Percentiles rank a stretch among this genome's conserved stretches.
Evolutionary conservation across 1,140 invertebrate species (phyloP).

Genomic region (Drosophila novamexicana): DNA sequence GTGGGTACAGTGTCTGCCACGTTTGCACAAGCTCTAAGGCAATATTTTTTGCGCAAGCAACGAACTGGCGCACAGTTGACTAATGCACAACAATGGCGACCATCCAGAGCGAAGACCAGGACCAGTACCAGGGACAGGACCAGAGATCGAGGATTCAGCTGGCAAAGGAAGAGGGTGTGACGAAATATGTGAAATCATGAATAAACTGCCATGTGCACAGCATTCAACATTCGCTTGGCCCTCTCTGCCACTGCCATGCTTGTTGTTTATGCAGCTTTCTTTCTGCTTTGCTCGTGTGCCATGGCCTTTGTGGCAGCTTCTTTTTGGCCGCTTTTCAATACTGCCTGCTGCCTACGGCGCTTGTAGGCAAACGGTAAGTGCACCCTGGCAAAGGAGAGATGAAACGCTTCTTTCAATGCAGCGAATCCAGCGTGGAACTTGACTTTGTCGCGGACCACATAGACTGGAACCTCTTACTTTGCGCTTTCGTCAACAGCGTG

Average conservation of each 20-base stretch:
- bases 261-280: conserved; percentile 8
- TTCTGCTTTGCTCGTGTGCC: conserved; percentile 21
- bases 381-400: conserved; percentile 22
- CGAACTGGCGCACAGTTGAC: conserved; percentile 46
- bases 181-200: conserved; percentile 82
- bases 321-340: conserved; percentile 35
- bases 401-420: conserved; percentile 44
- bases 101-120: background rate
- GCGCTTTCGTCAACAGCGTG: conserved; percentile 29
- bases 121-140: too few relatives aligned
- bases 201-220: conserved; percentile 82
- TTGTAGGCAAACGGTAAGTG: conserved; percentile 29
- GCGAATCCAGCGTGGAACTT: conserved; percentile 65
- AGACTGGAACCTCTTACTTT: conserved; percentile 42
- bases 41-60: conserved; percentile 69
- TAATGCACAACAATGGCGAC: conserved; percentile 57
- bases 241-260: background rate
- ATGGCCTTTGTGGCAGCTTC: conserved; percentile 39
- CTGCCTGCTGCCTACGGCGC: conserved; percentile 1
- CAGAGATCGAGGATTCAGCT: conserved; percentile 5
- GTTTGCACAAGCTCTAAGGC: conserved; percentile 56
- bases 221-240: conserved; percentile 64
- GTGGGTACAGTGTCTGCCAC: conserved; percentile 32
- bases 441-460: conserved; percentile 47
- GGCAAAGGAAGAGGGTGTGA: conserved; percentile 1